Evolutionary conservation across 2,888 invertebrate genomes (phyloP).

Genomic region (Drosophila neutralis): DNA sequence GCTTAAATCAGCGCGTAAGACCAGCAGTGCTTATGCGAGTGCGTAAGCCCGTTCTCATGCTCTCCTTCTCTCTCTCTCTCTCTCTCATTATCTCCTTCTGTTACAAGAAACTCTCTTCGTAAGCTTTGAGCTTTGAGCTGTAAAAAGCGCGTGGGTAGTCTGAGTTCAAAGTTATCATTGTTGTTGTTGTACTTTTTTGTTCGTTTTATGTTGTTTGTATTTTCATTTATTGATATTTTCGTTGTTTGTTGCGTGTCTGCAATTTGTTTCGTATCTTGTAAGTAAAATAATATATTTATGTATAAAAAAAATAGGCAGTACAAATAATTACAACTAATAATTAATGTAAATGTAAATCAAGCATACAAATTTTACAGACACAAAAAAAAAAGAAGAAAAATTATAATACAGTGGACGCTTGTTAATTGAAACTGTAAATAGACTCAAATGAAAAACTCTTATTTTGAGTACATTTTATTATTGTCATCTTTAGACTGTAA

Average conservation of each 20-base stretch:
- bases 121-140: conserved; percentile 22
- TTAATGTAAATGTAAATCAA: conserved; percentile 11
- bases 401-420: conserved; percentile 1
- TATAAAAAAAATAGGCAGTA: conserved; percentile 19
- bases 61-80: not conserved
- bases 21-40: conserved; percentile 61
- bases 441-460: not conserved
- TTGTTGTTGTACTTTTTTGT: not conserved
- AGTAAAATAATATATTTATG: not conserved
- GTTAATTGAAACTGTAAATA: not conserved
- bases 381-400: conserved; percentile 8
- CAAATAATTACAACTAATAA: conserved; percentile 31
- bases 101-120: conserved; percentile 3
- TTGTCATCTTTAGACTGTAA: not conserved
- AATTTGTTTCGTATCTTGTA: not conserved
- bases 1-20: conserved; percentile 79
- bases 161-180: conserved; percentile 6
- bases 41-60: not conserved
- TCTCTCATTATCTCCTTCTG: conserved; percentile 2
- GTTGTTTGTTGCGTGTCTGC: conserved; percentile 31
- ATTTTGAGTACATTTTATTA: not conserved
- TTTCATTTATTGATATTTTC: conserved; percentile 34
- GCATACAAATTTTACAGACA: conserved; percentile 13
- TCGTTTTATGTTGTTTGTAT: conserved; percentile 10
- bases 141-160: conserved; percentile 40